A percentile compares a stretch with the other conserved stretches of the same genome.
These are phyloP conservation scores for Uropsilus gracilis DNA, from an alignment of 2,113 vertebrate genomes.

Conservation along the genomic window DNA sequence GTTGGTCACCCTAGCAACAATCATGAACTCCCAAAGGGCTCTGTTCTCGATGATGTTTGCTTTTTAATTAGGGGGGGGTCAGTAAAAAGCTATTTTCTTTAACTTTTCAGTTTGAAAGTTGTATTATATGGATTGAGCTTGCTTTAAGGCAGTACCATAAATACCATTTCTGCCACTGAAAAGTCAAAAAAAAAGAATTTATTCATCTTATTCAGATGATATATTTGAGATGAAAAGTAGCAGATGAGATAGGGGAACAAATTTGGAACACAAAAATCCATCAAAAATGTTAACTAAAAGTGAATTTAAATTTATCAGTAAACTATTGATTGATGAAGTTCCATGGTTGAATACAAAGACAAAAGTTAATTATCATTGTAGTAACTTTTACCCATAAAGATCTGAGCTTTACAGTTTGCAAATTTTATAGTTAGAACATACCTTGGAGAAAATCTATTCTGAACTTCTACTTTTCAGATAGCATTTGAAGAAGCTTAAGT, in stretches of 20 bases:
- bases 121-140: neutral
- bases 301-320: neutral
- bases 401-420: neutral
- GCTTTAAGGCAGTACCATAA: constrained; percentile 42
- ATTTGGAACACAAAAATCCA: constrained; percentile 5
- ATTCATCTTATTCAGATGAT: constrained; percentile 31
- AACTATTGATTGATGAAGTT: constrained; percentile 13
- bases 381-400: constrained; percentile 22
- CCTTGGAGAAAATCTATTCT: neutral
- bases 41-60: neutral
- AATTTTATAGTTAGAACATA: neutral
- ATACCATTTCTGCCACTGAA: constrained; percentile 34
- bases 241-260: neutral
- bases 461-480: neutral
- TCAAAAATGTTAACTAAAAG: constrained; percentile 7
- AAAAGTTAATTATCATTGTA: neutral
- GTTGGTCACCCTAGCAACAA: constrained; percentile 58
- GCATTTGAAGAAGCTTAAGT: neutral
- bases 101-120: constrained; percentile 52
- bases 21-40: constrained; percentile 17
- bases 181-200: constrained; percentile 40
- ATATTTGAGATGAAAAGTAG: constrained; percentile 17
- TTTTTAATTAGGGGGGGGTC: constrained; percentile 26
- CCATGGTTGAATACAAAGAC: neutral
- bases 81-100: constrained; percentile 58